A percentile compares a stretch with the other conserved stretches of the same genome.
These are phyloP conservation scores for Caiman crocodilus DNA, from an alignment of 2,797 vertebrate genomes.

Conservation along the genomic window DNA sequence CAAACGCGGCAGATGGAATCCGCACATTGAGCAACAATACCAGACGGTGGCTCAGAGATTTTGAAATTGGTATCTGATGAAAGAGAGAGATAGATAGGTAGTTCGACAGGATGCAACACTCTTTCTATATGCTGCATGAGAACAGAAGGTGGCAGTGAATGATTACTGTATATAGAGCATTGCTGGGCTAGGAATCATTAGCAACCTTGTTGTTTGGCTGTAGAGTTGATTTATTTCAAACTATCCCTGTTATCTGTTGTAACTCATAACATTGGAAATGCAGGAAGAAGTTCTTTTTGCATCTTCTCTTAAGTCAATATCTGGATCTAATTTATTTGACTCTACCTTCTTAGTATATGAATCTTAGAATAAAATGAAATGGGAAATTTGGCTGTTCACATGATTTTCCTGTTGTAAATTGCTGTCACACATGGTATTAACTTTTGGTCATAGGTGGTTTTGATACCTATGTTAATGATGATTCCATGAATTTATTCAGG, in stretches of 20 bases:
- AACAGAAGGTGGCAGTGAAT: constrained; percentile 62
- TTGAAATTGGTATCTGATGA: too few relatives aligned
- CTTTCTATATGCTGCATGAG: background rate
- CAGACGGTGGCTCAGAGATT: too few relatives aligned
- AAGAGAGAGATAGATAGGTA: background rate
- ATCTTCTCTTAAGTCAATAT: background rate
- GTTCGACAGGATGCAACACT: background rate
- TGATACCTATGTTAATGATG: background rate
- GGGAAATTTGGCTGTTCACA: background rate
- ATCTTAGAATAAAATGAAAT: constrained; percentile 13
- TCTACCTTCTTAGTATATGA: background rate
- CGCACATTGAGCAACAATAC: too few relatives aligned
- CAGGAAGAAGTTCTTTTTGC: background rate
- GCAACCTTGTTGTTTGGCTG: background rate
- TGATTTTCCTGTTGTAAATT: background rate
- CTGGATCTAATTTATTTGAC: background rate
- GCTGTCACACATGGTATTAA: background rate
- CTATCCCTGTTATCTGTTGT: background rate
- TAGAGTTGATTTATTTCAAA: background rate
- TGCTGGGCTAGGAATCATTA: background rate
- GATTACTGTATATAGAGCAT: background rate
- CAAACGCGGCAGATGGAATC: too few relatives aligned
- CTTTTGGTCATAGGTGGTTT: background rate
- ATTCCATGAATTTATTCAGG: background rate
- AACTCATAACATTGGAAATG: background rate